Base-by-base conservation (phyloP, 1,140 invertebrate species). In the Prorops nasuta region DNA sequence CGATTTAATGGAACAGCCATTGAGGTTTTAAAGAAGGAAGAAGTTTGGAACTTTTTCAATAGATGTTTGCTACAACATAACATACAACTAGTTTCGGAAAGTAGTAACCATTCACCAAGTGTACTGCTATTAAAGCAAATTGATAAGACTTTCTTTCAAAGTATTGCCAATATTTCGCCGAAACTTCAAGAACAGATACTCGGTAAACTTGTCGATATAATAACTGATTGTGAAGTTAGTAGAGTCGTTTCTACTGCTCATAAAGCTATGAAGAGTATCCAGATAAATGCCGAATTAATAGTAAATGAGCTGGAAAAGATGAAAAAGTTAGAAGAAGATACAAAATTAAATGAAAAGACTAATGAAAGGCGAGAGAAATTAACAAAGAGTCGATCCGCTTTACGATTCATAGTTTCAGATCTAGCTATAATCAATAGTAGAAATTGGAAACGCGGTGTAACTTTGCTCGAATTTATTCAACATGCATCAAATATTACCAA, bases 381-480 rank as follows among this genome's bases (percentile, higher is more conserved):
- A n/a, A 40, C 8, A 58, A 74, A 70, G 36, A 76, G 72, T 44
- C 72, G 78, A 43, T 67, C 76, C 3, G 66, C 72, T 10, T 43
- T 50, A 14, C 24, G 49, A 6, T 41, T 54, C 1, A 39, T 51
- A 15, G 49, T 55, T 12, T 69, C 56, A 2, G 59, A 61, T 43
- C 75, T 81, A 35, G 81, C 83, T 64, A 68, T 84, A 18, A 78
- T 83, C 20, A 84, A 83, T 59, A 85, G 77, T 0, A 58, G 75
- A 1, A 78, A 84, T 49, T 96, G 92, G 91, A 88, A 86, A 67
- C 74, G 88, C 24, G 87, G 91, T 1, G 82, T 89, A 31, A 84
- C 87, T 0, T 68, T 94, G 0, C 66, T 97, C 1, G 93, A 96
- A 76, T 84, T 92, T 49, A 79, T 94, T 7, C 93, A 97, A 69